Conservation (phyloP, 2,888 invertebrate genomes). For the Drosophila subsilvestris region DNA sequence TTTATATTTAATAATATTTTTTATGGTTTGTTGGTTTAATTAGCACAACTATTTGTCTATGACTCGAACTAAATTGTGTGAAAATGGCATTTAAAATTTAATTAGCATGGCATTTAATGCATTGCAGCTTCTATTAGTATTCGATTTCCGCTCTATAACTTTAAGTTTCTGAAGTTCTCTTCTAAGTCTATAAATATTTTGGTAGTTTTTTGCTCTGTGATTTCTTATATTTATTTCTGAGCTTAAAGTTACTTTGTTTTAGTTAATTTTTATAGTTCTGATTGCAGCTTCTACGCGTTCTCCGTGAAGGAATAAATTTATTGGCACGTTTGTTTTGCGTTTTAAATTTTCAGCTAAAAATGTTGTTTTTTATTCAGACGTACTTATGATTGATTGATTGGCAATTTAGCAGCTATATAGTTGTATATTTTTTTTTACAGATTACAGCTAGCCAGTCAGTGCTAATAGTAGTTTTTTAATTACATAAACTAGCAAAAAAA, state of each 20-base stretch:
- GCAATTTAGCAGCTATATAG: neutral
- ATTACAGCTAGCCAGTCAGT: neutral
- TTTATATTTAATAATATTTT: no score
- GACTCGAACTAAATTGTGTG: neutral
- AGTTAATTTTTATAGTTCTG: neutral
- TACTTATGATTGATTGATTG: neutral
- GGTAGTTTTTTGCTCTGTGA: neutral
- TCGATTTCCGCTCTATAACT: rapidly evolving
- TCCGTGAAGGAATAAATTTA: neutral
- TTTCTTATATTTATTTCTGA: neutral
- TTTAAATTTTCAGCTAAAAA: neutral
- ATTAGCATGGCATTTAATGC: neutral
- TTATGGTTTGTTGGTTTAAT: no score
- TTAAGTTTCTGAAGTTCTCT: no score
- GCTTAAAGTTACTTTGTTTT: no score
- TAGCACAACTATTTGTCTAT: neutral
- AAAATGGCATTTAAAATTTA: neutral
- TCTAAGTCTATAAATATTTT: no score
- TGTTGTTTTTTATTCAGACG: neutral
- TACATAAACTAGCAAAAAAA: neutral
- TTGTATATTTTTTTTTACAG: neutral
- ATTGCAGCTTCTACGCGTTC: neutral
- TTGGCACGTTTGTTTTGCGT: neutral
- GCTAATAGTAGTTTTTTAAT: neutral
- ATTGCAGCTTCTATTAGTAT: neutral